phyloP scores from a whole-genome alignment of 1,140 invertebrate genomes.

The Drosophila kohkoa region DNA sequence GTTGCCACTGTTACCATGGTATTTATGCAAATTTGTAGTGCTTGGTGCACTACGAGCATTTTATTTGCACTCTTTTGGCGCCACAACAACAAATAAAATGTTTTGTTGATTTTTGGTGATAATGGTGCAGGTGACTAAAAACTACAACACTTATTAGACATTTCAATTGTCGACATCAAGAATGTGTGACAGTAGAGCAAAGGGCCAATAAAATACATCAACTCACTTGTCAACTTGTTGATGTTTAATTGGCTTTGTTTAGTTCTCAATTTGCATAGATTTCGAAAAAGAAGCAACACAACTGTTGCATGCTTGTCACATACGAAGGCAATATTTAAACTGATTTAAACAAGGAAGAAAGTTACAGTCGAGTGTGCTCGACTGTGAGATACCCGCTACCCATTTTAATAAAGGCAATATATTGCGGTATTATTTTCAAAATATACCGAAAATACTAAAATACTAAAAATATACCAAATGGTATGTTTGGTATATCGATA shows the following conservation, averaged over 20 bases:
- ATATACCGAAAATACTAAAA: too few species aligned
- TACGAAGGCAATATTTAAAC: not conserved
- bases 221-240: slow-evolving; percentile 33
- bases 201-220: not conserved
- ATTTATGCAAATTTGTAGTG: slow-evolving; percentile 79
- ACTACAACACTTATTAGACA: slow-evolving; percentile 27
- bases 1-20: slow-evolving; percentile 56
- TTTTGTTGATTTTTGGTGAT: slow-evolving; percentile 1
- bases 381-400: too few species aligned
- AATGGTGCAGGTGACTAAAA: slow-evolving; percentile 8
- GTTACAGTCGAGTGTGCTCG: too few species aligned
- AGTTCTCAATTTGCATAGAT: slow-evolving; percentile 17
- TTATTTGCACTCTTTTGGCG: slow-evolving; percentile 65
- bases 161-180: slow-evolving; percentile 19
- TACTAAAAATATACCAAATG: too few species aligned
- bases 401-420: too few species aligned
- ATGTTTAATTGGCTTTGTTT: slow-evolving; percentile 26
- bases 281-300: not conserved
- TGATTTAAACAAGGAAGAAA: too few species aligned
- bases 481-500: too few species aligned
- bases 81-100: slow-evolving; percentile 44
- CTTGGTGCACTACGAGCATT: slow-evolving; percentile 63
- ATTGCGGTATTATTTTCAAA: too few species aligned
- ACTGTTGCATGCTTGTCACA: not conserved
- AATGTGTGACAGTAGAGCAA: not conserved